Evolutionary conservation across 2,113 vertebrate genomes (phyloP).

Genomic region (Gnathonemus echidnorhynchus): DNA sequence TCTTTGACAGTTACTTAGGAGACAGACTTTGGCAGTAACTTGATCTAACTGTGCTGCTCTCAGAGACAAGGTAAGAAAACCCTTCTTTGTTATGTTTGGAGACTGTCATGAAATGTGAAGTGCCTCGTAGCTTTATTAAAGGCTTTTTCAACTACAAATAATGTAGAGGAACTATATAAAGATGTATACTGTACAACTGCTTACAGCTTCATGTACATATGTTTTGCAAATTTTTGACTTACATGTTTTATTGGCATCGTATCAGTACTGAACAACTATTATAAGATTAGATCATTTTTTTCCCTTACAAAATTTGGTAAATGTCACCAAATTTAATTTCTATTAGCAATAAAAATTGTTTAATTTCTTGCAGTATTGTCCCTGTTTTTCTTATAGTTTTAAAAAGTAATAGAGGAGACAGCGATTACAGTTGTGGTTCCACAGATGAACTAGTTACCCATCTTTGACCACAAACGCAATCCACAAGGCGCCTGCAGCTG

Average conservation of each 20-base stretch:
- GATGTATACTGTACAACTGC: neutral
- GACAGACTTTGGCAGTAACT: neutral
- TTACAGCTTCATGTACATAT: neutral
- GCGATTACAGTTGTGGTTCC: neutral
- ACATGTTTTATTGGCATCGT: neutral
- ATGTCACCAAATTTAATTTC: neutral
- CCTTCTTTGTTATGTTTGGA: slow-evolving; percentile 15
- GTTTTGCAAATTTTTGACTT: neutral
- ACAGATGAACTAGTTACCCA: neutral
- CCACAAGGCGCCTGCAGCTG: neutral
- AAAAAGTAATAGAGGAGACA: neutral
- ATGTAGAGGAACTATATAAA: neutral
- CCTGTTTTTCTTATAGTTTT: neutral
- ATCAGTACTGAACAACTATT: neutral
- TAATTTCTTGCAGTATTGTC: neutral
- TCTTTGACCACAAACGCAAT: neutral
- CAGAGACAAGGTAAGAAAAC: slow-evolving; percentile 16
- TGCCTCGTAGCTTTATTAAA: neutral
- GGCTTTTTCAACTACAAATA: neutral
- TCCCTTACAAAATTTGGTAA: neutral
- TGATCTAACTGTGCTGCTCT: slow-evolving; percentile 1
- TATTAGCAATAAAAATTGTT: neutral
- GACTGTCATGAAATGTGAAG: neutral
- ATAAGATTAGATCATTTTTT: neutral
- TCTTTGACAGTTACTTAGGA: neutral